phyloP scores from a whole-genome alignment of 30 jellyfish, hydroid and myxozoan species.

The Hydractinia echinata region DNA sequence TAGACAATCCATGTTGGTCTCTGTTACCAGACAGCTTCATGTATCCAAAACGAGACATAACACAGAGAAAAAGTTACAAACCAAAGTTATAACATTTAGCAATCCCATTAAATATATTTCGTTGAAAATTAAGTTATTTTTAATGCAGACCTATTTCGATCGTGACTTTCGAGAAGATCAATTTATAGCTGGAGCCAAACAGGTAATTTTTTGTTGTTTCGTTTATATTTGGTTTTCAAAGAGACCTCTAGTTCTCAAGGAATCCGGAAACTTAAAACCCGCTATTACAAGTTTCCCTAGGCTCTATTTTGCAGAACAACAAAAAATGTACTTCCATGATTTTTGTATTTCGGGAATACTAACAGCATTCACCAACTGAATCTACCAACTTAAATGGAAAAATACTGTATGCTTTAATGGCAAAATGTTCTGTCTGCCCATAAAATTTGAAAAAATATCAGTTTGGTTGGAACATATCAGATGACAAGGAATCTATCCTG shows the following conservation, averaged over 20 bases:
- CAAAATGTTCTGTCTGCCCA: no score
- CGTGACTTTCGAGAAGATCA: slow-evolving; percentile 46
- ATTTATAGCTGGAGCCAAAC: slow-evolving; percentile 54
- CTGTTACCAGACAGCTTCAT: neutral
- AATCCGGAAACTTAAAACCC: neutral
- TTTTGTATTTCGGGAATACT: no score
- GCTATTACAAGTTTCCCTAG: no score
- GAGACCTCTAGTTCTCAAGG: neutral
- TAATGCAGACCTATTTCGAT: slow-evolving; percentile 46
- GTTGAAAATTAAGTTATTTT: slow-evolving; percentile 41
- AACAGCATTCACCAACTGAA: no score
- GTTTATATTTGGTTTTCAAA: neutral
- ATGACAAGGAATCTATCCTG: no score
- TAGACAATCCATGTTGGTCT: no score
- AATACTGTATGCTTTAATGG: no score
- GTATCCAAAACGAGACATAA: slow-evolving; percentile 2
- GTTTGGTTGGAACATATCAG: no score
- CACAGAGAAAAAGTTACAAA: neutral
- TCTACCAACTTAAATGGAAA: no score
- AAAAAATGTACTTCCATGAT: no score
- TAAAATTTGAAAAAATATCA: no score
- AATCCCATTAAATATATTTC: slow-evolving; percentile 53
- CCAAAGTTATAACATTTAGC: slow-evolving; percentile 25
- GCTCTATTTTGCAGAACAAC: no score
- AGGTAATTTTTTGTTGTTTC: slow-evolving; percentile 24